phyloP scores from a whole-genome alignment of 2,113 vertebrate genomes.

The Mormoops blainvillei region DNA sequence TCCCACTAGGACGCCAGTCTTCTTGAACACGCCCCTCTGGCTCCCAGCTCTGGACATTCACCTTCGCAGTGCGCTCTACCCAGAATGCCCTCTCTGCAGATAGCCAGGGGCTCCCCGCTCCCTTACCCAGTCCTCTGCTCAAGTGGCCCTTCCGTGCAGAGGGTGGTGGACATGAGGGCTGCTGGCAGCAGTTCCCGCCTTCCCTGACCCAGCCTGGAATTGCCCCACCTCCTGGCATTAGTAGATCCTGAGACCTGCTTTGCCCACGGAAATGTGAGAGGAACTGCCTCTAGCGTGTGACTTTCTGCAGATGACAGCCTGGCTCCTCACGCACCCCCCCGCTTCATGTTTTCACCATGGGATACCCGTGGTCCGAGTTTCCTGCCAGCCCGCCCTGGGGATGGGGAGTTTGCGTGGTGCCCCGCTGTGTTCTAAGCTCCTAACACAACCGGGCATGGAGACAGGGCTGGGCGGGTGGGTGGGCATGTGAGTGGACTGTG shows the following conservation, averaged over 20 bases:
- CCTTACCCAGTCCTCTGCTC: rapidly evolving
- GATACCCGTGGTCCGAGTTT: too few relatives aligned
- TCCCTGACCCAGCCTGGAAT: background rate
- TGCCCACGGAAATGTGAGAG: background rate
- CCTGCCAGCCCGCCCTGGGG: background rate
- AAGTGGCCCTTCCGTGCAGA: rapidly evolving
- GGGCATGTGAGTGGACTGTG: rapidly evolving
- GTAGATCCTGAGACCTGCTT: rapidly evolving
- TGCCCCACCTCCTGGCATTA: background rate
- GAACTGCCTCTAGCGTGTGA: rapidly evolving
- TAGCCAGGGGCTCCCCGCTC: background rate
- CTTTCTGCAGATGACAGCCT: rapidly evolving
- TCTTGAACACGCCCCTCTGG: rapidly evolving
- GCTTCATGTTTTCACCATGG: rapidly evolving
- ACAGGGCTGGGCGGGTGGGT: rapidly evolving
- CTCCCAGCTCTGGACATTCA: rapidly evolving
- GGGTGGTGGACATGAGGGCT: background rate
- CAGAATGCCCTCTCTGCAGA: background rate
- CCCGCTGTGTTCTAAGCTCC: background rate
- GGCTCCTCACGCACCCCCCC: rapidly evolving
- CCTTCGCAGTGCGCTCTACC: too few relatives aligned
- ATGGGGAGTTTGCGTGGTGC: background rate
- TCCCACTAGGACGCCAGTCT: rapidly evolving
- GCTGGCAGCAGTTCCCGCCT: background rate
- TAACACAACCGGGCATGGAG: background rate